Percentiles rank a stretch among this genome's conserved stretches.
phyloP scores from a whole-genome alignment of 2,113 vertebrate species.

The Cynopterus brachyotis region DNA sequence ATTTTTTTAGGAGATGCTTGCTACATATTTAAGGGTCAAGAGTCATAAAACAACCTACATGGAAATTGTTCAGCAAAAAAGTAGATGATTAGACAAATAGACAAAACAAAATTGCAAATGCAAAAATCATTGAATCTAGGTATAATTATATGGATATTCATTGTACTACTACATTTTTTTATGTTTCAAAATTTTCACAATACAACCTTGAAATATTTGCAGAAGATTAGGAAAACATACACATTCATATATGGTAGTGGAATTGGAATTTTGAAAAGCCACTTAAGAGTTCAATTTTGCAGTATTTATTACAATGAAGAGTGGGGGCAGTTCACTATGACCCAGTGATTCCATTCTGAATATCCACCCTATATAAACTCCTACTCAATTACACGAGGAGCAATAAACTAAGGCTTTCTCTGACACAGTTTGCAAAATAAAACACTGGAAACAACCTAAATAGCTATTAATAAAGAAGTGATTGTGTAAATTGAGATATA shows the following conservation, averaged over 20 bases:
- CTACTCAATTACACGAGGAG: neutral
- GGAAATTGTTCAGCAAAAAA: neutral
- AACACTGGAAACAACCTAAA: neutral
- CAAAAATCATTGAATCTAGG: neutral
- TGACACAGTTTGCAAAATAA: neutral
- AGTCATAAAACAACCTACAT: slow-evolving; percentile 4
- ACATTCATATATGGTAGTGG: neutral
- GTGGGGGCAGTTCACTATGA: neutral
- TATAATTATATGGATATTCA: neutral
- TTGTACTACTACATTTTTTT: neutral
- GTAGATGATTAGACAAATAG: neutral
- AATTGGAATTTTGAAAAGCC: neutral
- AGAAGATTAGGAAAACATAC: neutral
- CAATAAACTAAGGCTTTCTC: neutral
- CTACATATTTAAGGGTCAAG: slow-evolving; percentile 22
- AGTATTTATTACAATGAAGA: neutral
- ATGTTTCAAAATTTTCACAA: slow-evolving; percentile 12
- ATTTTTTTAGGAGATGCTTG: slow-evolving; percentile 27
- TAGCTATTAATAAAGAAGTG: neutral
- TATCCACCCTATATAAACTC: neutral
- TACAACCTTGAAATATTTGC: neutral
- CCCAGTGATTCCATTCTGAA: neutral
- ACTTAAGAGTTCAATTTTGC: neutral
- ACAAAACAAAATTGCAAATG: neutral
- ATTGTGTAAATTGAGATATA: neutral